phyloP scores from a whole-genome alignment of 1,140 invertebrate species.

The Eumaeus atala region DNA sequence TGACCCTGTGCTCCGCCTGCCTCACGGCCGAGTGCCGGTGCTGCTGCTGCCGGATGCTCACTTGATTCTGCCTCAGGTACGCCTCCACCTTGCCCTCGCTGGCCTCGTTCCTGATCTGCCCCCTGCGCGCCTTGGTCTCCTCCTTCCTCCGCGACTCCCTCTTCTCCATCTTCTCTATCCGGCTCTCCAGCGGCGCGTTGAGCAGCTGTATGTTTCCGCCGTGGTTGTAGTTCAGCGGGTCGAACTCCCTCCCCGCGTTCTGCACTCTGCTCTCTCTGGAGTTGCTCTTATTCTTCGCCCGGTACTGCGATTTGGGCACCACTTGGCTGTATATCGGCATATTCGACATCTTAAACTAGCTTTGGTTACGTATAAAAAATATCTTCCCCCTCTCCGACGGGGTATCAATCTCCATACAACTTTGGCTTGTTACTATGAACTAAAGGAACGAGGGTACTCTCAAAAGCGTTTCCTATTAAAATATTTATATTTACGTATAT shows the following conservation, averaged over 20 bases:
- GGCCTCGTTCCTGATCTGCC: constrained; percentile 41
- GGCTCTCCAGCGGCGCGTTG: constrained; percentile 39
- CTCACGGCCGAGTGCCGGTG: constrained; percentile 58
- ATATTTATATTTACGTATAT: constrained; percentile 35
- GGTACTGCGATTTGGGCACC: constrained; percentile 59
- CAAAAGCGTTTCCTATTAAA: constrained; percentile 35
- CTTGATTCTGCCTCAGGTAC: constrained; percentile 64
- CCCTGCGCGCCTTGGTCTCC: constrained; percentile 38
- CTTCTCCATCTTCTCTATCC: constrained; percentile 45
- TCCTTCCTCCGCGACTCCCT: constrained; percentile 42
- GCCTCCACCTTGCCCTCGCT: constrained; percentile 65
- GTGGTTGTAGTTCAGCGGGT: constrained; percentile 68
- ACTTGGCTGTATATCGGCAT: constrained; percentile 73
- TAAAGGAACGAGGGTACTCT: constrained; percentile 48
- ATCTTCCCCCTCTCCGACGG: constrained; percentile 23
- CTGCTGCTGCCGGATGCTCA: constrained; percentile 66
- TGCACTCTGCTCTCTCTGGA: neutral
- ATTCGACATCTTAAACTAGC: constrained; percentile 64
- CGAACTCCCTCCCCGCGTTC: constrained; percentile 37
- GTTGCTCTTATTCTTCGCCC: constrained; percentile 40
- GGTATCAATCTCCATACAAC: constrained; percentile 22
- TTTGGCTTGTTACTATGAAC: constrained; percentile 52
- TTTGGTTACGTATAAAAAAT: constrained; percentile 56
- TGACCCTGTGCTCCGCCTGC: constrained; percentile 68
- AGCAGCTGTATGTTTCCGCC: constrained; percentile 61